Conservation (phyloP, 1,140 invertebrate species). For the Linepithema humile region DNA sequence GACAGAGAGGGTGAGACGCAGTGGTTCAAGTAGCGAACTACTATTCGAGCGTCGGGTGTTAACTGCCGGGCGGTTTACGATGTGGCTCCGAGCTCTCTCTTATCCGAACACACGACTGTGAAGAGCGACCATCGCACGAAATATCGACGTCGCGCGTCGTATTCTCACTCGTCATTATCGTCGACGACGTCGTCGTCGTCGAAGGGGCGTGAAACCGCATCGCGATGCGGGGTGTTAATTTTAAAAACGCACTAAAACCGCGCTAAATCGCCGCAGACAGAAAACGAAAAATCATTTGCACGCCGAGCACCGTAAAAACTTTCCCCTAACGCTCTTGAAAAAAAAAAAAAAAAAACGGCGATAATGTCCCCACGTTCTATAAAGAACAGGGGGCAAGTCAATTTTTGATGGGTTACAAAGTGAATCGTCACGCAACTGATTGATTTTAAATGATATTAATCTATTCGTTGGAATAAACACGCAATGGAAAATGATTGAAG, state of each 20-base stretch:
- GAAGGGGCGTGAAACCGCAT: slow-evolving; percentile 8
- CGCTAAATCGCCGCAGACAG: slow-evolving; percentile 25
- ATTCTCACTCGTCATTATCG: not conserved
- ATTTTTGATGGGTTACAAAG: not conserved
- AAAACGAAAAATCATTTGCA: slow-evolving; percentile 43
- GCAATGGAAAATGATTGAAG: not conserved
- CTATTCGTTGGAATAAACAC: not conserved
- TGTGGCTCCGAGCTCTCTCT: slow-evolving; percentile 30
- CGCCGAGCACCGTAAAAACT: slow-evolving; percentile 24
- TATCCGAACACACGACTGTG: slow-evolving; percentile 46
- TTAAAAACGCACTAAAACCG: slow-evolving; percentile 55
- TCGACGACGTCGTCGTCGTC: not conserved
- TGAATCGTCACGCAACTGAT: slow-evolving; percentile 8
- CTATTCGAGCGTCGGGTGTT: slow-evolving; percentile 61
- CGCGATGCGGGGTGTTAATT: slow-evolving; percentile 31
- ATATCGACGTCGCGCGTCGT: slow-evolving; percentile 23
- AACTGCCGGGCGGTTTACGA: slow-evolving; percentile 64
- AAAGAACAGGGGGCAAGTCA: not conserved
- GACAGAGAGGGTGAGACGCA: not conserved
- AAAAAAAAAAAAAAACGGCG: not conserved
- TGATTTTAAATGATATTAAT: not conserved
- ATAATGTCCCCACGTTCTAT: not conserved
- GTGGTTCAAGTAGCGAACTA: slow-evolving; percentile 59
- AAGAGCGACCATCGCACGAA: not conserved
- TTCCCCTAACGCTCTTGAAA: not conserved